These are phyloP conservation scores for Dolichotis patagonum DNA, from an alignment of 2,113 vertebrate genomes.

Conservation along the genomic window DNA sequence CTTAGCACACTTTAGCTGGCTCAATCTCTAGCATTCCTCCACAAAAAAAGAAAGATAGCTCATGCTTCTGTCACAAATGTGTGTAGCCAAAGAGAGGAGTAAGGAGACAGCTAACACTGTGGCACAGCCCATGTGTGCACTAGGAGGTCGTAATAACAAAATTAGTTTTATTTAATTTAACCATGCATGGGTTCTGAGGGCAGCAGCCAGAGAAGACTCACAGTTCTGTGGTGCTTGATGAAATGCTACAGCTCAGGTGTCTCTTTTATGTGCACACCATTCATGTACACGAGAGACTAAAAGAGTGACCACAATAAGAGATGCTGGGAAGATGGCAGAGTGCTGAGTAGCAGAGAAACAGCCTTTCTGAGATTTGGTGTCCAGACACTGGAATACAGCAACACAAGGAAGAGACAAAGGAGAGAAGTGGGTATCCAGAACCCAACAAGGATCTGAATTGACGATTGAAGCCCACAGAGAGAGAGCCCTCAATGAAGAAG, in stretches of 20 bases:
- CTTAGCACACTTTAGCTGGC: not conserved
- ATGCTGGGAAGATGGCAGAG: not conserved
- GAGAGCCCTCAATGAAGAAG: too few species aligned
- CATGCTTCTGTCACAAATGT: not conserved
- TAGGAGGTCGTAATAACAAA: constrained; percentile 5
- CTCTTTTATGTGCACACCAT: not conserved
- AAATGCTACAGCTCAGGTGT: not conserved
- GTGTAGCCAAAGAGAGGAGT: not conserved
- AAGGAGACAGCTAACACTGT: not conserved
- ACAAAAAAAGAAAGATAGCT: not conserved
- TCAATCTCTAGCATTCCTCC: not conserved
- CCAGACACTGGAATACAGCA: too few species aligned
- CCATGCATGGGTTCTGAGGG: not conserved
- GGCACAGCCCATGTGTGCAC: not conserved
- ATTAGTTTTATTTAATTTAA: not conserved
- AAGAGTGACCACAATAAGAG: not conserved
- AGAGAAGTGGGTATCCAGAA: too few species aligned
- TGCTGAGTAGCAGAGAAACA: too few species aligned
- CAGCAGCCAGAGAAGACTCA: too few species aligned
- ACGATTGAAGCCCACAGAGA: too few species aligned
- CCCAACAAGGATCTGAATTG: too few species aligned
- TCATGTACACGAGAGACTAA: not conserved
- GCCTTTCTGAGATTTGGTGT: too few species aligned
- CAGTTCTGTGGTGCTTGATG: not conserved
- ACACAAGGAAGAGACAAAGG: too few species aligned